phyloP scores from a whole-genome alignment of 2,888 invertebrate genomes.

The Osedax fenrisi region DNA sequence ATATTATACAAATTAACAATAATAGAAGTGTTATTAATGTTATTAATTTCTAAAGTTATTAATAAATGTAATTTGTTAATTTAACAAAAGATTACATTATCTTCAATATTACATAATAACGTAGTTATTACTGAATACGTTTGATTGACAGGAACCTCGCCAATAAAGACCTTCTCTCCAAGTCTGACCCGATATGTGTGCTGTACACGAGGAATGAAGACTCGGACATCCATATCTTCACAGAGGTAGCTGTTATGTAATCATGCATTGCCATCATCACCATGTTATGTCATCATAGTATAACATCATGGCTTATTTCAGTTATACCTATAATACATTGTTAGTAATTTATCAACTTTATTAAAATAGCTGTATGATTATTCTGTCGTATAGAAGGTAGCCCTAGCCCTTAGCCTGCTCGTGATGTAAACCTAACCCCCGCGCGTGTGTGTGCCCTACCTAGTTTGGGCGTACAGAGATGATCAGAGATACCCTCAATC shows the following conservation, averaged over 20 bases:
- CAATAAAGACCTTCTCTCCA: slow-evolving; percentile 54
- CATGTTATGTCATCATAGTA: neutral
- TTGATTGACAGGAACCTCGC: neutral
- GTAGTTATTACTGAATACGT: too few relatives aligned
- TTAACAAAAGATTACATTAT: too few relatives aligned
- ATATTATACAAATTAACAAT: too few relatives aligned
- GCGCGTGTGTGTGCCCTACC: neutral
- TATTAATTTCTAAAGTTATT: too few relatives aligned
- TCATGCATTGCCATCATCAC: neutral
- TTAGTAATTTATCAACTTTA: neutral
- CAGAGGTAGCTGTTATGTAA: slow-evolving; percentile 29
- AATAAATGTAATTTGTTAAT: too few relatives aligned
- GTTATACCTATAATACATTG: neutral
- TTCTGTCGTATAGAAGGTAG: too few relatives aligned
- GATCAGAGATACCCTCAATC: slow-evolving; percentile 54
- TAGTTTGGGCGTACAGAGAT: slow-evolving; percentile 55
- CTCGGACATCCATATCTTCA: slow-evolving; percentile 19
- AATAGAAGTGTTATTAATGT: too few relatives aligned
- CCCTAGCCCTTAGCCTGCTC: too few relatives aligned
- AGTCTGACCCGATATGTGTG: slow-evolving; percentile 55
- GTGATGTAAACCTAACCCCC: too few relatives aligned
- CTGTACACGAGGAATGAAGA: slow-evolving; percentile 31
- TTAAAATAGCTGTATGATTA: too few relatives aligned
- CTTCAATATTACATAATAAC: too few relatives aligned
- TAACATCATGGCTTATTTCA: neutral